Conservation (phyloP, 2,113 vertebrate genomes). For the Oceanites oceanicus region DNA sequence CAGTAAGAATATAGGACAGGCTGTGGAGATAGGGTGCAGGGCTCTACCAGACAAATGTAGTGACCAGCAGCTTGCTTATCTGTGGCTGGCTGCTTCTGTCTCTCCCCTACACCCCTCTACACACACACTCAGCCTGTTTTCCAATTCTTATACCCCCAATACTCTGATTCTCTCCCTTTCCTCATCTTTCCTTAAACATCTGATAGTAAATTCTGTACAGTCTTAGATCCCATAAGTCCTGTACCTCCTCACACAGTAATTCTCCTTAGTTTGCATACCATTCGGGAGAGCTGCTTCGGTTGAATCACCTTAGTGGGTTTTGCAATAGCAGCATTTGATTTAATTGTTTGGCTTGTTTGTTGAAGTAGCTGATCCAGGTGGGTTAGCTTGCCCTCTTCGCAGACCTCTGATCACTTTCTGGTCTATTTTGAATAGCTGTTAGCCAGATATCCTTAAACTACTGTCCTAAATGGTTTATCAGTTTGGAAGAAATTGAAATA, state of each 20-base stretch:
- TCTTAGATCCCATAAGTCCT: not conserved
- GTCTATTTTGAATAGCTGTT: not conserved
- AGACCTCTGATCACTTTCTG: not conserved
- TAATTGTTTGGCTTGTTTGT: not conserved
- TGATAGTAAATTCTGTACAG: not conserved
- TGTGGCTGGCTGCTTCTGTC: not conserved
- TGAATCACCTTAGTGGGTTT: not conserved
- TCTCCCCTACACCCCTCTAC: not conserved
- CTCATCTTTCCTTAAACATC: not conserved
- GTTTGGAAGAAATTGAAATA: not conserved
- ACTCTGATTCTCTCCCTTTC: not conserved
- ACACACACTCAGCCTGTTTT: not conserved
- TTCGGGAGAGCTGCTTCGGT: not conserved
- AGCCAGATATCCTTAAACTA: not conserved
- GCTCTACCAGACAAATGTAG: not conserved
- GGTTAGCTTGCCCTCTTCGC: not conserved
- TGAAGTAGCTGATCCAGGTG: not conserved
- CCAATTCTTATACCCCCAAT: not conserved
- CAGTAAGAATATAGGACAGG: not conserved
- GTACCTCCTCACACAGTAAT: not conserved
- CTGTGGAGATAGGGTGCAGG: accelerated
- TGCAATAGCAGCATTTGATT: not conserved
- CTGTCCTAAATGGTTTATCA: not conserved
- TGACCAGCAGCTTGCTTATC: not conserved
- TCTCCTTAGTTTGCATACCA: not conserved